Base-by-base conservation (phyloP, 2,113 vertebrate species). In the Cygnus atratus region DNA sequence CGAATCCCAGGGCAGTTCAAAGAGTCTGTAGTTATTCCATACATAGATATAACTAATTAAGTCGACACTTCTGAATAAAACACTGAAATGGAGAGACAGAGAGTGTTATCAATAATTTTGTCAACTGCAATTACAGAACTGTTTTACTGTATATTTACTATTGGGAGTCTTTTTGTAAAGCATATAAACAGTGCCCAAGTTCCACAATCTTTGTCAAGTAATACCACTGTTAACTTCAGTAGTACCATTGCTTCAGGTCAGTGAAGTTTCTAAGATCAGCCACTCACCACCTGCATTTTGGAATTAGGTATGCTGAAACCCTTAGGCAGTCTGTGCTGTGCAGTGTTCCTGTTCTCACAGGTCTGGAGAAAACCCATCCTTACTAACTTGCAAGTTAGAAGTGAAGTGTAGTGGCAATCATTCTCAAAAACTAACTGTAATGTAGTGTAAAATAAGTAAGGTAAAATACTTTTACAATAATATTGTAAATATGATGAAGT, bases 1-100 rank as follows among this genome's bases (percentile, higher is more conserved):
- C 0, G 98, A 99, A 96, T 99, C 97, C 98, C 99, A 99, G 26
- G 98, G 98, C 63, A 99, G 98, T 93, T 97, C 98, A 67, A 98
- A 29, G 41, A 99, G 66, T 52, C 95, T 98, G 92, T 97, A 99
- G 88, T 98, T 98, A 82, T 99, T 97, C 99, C 99, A 99, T 74
- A 99, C 52, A 18, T 98, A 99, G 79, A 99, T 93, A 88, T 99
- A 99, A 26, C 96, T 96, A 12, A 98, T 98, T 95, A 99, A 48
- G 59, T 99, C 99, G 35, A 99, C 62, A 96, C 98, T 98, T 95
- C 98, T 98, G 90, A 96, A 97, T 73, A 99, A 95, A 96, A 99
- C 86, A 59, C 99, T 99, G 97, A 76, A 93, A 97, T 2, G 84
- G 41, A 92, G 11, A 95, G 29, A 1, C 3, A 92, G 75, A 93